Evolutionary conservation across 2,797 vertebrate genomes (phyloP).

Genomic region (Eulemur rubriventer): DNA sequence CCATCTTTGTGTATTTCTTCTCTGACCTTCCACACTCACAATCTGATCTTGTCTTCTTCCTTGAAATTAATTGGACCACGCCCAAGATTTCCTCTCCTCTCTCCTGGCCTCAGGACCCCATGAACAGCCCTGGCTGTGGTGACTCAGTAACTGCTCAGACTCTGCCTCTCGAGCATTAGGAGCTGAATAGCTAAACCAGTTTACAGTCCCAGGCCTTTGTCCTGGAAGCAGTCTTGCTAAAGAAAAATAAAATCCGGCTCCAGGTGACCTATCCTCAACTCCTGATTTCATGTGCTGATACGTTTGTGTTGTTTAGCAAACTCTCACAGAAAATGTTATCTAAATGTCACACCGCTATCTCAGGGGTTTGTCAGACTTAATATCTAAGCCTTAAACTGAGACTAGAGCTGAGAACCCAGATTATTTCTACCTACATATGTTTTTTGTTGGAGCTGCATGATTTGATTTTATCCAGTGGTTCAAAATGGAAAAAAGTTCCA

Average conservation of each 20-base stretch:
- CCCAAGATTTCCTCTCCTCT: background rate
- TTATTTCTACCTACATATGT: constrained; percentile 1
- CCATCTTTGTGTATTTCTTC: background rate
- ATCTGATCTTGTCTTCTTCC: background rate
- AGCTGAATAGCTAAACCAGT: background rate
- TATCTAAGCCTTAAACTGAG: constrained; percentile 59
- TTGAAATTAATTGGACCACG: background rate
- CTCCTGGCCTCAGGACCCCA: background rate
- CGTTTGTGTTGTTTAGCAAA: constrained; percentile 65
- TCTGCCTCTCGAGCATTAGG: background rate
- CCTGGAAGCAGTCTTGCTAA: constrained; percentile 7
- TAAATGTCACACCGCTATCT: constrained; percentile 70
- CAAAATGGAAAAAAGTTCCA: background rate
- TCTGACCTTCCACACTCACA: background rate
- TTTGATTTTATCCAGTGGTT: constrained; percentile 54
- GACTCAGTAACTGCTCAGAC: background rate
- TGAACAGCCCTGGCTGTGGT: background rate
- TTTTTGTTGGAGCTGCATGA: background rate
- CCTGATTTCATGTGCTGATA: constrained; percentile 29
- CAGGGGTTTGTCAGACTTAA: constrained; percentile 56
- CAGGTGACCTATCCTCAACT: constrained; percentile 47
- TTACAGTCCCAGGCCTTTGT: background rate
- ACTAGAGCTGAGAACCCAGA: constrained; percentile 1
- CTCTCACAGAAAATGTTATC: constrained; percentile 74
- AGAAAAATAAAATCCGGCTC: constrained; percentile 47